phyloP scores from a whole-genome alignment of 2,113 vertebrate genomes.

The Larimichthys polyactis region DNA sequence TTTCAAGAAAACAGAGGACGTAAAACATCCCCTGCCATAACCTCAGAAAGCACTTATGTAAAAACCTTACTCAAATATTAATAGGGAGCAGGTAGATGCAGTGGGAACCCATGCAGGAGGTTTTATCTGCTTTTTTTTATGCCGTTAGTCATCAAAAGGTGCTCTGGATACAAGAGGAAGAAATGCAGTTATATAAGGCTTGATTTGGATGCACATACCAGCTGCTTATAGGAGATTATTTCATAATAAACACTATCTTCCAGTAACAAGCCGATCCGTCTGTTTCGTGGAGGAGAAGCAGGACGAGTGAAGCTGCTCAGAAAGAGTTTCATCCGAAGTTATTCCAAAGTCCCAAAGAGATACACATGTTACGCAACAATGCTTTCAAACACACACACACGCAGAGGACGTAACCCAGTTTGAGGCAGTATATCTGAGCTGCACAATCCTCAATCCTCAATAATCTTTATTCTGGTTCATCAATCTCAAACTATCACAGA shows the following conservation, averaged over 20 bases:
- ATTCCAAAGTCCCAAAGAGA: constrained; percentile 52
- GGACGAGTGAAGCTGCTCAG: constrained; percentile 45
- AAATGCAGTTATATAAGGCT: constrained; percentile 18
- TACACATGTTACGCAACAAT: constrained; percentile 41
- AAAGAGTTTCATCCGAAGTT: constrained; percentile 56
- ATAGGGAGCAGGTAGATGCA: constrained; percentile 42
- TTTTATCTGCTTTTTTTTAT: constrained; percentile 35
- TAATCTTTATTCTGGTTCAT: constrained; percentile 24
- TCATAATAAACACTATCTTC: not conserved
- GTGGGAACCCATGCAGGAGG: not conserved
- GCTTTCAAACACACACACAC: constrained; percentile 2
- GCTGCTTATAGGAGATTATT: constrained; percentile 42
- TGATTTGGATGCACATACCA: not conserved
- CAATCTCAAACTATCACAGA: constrained; percentile 3
- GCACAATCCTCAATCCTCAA: constrained; percentile 11
- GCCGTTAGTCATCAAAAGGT: constrained; percentile 42
- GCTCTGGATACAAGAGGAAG: not conserved
- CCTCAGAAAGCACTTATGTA: constrained; percentile 49
- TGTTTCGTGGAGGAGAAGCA: constrained; percentile 45
- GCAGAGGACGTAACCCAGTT: constrained; percentile 49
- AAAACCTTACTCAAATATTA: constrained; percentile 46
- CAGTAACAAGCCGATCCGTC: constrained; percentile 28
- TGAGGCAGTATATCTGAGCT: constrained; percentile 14
- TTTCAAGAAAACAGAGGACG: constrained; percentile 31
- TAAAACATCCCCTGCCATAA: constrained; percentile 46